These are phyloP conservation scores for Axinella damicornis DNA, from an alignment of 37 sponge, comb jelly and placozoan species.

Conservation along the genomic window DNA sequence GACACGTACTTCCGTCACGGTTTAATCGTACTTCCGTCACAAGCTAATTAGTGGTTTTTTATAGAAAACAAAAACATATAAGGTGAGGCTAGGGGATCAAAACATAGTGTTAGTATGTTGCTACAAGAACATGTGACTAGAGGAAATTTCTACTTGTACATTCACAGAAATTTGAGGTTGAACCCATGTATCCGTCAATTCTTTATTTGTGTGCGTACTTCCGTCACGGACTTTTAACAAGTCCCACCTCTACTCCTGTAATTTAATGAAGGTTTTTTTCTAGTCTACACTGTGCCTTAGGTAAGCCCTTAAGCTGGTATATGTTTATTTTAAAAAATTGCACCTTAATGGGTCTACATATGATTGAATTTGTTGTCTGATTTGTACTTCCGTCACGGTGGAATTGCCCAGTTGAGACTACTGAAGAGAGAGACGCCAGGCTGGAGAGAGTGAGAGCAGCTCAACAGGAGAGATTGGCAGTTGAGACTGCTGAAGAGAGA, in stretches of 20 bases:
- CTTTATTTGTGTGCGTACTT: constrained; percentile 13
- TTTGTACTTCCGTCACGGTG: constrained; percentile 30
- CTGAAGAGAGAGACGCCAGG: too few relatives aligned
- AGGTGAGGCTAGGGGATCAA: not conserved
- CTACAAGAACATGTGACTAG: not conserved
- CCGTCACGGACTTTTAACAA: constrained; percentile 9
- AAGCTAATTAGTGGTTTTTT: constrained; percentile 22
- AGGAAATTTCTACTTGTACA: constrained; percentile 4
- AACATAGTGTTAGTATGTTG: not conserved
- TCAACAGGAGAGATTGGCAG: too few relatives aligned
- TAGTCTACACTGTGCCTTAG: not conserved
- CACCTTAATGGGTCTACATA: constrained; percentile 6
- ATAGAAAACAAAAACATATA: not conserved
- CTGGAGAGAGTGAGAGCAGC: too few relatives aligned
- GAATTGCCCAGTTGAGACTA: constrained; percentile 14
- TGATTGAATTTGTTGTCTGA: constrained; percentile 18
- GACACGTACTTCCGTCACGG: constrained; percentile 19
- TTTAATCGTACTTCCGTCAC: constrained; percentile 19
- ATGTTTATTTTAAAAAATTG: not conserved
- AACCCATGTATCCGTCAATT: constrained; percentile 20
- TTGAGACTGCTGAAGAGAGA: too few relatives aligned
- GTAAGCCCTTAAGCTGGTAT: constrained; percentile 2
- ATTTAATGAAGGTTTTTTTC: not conserved
- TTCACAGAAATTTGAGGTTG: not conserved
- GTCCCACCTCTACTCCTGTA: constrained; percentile 5